A percentile compares a stretch with the other conserved stretches of the same genome.
Conservation (phyloP, 2,797 vertebrate species). For the Ataeniobius toweri region DNA sequence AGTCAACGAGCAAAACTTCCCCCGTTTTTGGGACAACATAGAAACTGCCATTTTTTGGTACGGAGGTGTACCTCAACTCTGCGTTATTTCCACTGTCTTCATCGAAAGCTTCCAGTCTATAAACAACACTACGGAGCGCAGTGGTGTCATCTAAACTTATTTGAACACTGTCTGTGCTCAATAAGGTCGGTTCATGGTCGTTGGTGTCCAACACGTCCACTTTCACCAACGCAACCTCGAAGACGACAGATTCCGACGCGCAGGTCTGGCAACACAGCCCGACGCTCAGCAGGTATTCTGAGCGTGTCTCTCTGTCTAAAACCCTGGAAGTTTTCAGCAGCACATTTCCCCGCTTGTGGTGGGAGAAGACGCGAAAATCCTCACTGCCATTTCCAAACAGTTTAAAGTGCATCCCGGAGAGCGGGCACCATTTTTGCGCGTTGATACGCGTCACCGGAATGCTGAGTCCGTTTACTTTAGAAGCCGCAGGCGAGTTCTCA, state of each 20-base stretch:
- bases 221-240: conserved; percentile 80
- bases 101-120: conserved; percentile 81
- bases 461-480: conserved; percentile 85
- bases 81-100: conserved; percentile 87
- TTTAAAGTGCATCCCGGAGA: conserved; percentile 80
- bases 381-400: conserved; percentile 83
- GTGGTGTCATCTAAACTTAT: conserved; percentile 87
- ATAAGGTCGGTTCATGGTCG: conserved; percentile 86
- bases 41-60: conserved; percentile 83
- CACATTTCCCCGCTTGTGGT: conserved; percentile 83
- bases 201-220: conserved; percentile 89
- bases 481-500: conserved; percentile 86
- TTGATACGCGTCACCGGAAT: conserved; percentile 83
- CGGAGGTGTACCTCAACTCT: conserved; percentile 83
- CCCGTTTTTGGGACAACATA: conserved; percentile 91
- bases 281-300: conserved; percentile 81
- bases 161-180: conserved; percentile 59
- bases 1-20: conserved; percentile 87
- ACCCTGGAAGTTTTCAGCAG: conserved; percentile 81
- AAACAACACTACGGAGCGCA: conserved; percentile 81
- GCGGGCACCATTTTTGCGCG: conserved; percentile 84
- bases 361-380: conserved; percentile 83
- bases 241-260: conserved; percentile 49
- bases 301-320: conserved; percentile 84
- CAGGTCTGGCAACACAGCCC: conserved; percentile 81